Base-by-base conservation (phyloP, 1,140 invertebrate genomes). In the Papilio helenus region DNA sequence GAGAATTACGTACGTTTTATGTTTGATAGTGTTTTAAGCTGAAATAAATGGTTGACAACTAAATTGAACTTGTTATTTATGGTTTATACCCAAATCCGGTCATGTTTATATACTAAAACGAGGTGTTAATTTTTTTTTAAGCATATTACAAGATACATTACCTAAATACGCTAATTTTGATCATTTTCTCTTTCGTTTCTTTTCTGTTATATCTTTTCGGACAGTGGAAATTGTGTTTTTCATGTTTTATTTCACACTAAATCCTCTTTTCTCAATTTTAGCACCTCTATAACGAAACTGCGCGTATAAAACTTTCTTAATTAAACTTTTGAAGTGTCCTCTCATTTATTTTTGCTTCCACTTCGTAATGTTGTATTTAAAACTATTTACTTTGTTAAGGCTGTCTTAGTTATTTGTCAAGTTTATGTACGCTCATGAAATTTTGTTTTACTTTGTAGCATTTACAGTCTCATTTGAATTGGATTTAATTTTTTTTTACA, bases 241-340 rank as follows among this genome's bases (percentile, higher is more conserved):
- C 58, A 10, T 23, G 58, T 65, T 58, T 9, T 58, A 23, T 26
- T 26, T 65, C 20, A 42, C 20, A 44, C 10, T 44, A 39, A 72
- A 42, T 72, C 34, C 39, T 44, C 8, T 44, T 72, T 44, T 44
- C 71, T 72, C 71, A 42, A 72, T 72, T 72, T 72, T 72, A 72
- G 29, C 71, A 44, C 39, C 9, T 44, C n/a, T n/a, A 72, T 34
- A 72, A 39, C 39, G 44, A 72, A 72, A 44, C 39, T 72, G 16
- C 4, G 5, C 71, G 71, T 72, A 26, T 44, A 42, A 72, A 72
- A 72, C 18, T 72, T 72, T 72, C 34, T 72, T 72, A 29, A 72
- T 44, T 72, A 72, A 44, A 72, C 26, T 72, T 72, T 72, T 72
- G 18, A 34, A 72, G 29, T 34, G 29, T 72, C 68, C n/a, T 18